Conservation (phyloP, 2,888 invertebrate species). For the Leucoma salicis region DNA sequence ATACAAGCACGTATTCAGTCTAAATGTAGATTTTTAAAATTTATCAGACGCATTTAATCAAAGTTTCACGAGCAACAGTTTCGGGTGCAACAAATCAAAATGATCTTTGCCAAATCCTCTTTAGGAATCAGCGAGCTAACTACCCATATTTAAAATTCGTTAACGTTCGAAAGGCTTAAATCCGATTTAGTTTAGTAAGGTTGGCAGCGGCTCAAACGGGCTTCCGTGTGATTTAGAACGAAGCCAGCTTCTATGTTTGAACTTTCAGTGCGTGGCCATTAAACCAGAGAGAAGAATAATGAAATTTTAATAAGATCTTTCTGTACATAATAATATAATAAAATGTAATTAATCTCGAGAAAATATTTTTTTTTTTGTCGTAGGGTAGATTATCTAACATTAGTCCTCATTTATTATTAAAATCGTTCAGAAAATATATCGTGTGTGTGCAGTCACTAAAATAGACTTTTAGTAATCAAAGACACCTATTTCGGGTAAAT, state of each 20-base stretch:
- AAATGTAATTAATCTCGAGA: too few relatives aligned
- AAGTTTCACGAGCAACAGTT: slow-evolving; percentile 13
- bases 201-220: slow-evolving; percentile 52
- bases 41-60: not conserved
- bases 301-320: too few relatives aligned
- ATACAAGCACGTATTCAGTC: too few relatives aligned
- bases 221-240: slow-evolving; percentile 45
- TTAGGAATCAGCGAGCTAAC: slow-evolving; percentile 42
- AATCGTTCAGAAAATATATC: too few relatives aligned
- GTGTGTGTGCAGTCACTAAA: too few relatives aligned
- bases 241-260: slow-evolving; percentile 29
- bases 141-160: slow-evolving; percentile 64
- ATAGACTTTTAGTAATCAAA: too few relatives aligned
- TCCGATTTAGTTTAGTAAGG: slow-evolving; percentile 53
- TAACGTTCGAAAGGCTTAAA: slow-evolving; percentile 50
- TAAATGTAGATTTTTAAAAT: too few relatives aligned
- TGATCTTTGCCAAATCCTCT: slow-evolving; percentile 28
- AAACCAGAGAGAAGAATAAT: not conserved
- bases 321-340: too few relatives aligned
- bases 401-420: too few relatives aligned
- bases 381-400: too few relatives aligned
- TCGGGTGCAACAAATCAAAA: slow-evolving; percentile 28
- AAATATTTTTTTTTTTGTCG: too few relatives aligned
- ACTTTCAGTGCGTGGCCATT: slow-evolving; percentile 17
- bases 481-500: too few relatives aligned